Conservation (phyloP, 2,797 vertebrate species). For the Argentina silus region DNA sequence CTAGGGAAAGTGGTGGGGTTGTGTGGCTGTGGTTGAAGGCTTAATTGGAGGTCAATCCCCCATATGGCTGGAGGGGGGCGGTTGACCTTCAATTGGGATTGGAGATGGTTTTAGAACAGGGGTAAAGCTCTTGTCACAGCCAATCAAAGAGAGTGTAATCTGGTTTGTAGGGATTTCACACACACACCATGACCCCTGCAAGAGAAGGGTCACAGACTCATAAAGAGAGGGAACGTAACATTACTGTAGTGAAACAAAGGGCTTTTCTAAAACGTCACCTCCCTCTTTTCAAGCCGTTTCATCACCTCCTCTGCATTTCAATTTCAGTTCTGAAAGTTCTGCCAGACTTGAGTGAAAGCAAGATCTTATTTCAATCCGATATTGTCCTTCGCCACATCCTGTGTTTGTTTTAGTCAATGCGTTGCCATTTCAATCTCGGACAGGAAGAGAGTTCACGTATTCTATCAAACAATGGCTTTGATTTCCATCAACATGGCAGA, state of each 20-base stretch:
- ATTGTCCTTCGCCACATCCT: slow-evolving; percentile 38
- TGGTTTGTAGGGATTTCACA: slow-evolving; percentile 3
- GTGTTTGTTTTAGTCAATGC: slow-evolving; percentile 36
- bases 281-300: not conserved
- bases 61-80: not conserved
- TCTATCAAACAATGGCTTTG: not conserved
- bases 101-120: slow-evolving; percentile 1
- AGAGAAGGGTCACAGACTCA: not conserved
- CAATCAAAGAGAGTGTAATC: slow-evolving; percentile 23
- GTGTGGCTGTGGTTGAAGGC: not conserved
- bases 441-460: slow-evolving; percentile 26
- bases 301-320: not conserved
- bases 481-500: not conserved
- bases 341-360: slow-evolving; percentile 9
- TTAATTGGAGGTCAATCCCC: not conserved
- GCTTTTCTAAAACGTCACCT: not conserved
- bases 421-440: not conserved
- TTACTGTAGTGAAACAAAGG: not conserved
- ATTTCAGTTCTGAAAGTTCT: not conserved
- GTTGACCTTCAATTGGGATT: not conserved
- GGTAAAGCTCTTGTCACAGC: slow-evolving; percentile 9
- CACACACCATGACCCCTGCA: not conserved
- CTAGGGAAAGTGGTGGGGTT: not conserved
- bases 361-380: not conserved
- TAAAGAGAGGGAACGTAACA: not conserved